A percentile compares a stretch with the other conserved stretches of the same genome.
These are phyloP conservation scores for Neoascia interrupta DNA, from an alignment of 2,888 invertebrate species.

Conservation along the genomic window DNA sequence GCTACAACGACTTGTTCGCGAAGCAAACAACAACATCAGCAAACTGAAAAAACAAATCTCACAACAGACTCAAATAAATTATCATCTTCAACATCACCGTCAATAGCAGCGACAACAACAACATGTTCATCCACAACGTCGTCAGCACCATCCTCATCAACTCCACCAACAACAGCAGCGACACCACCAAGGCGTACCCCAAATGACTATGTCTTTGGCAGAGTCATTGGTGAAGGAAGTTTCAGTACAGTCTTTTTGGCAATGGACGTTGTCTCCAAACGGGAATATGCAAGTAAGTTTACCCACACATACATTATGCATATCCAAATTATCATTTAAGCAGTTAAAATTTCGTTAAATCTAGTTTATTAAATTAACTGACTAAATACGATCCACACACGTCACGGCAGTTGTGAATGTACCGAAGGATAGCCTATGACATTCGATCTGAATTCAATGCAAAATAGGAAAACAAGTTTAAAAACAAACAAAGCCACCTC, in stretches of 20 bases:
- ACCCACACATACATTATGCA: constrained; percentile 13
- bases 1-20: constrained; percentile 53
- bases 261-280: constrained; percentile 92
- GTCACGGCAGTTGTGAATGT: neutral
- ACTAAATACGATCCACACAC: neutral
- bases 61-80: constrained; percentile 66
- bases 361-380: too few relatives aligned
- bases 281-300: constrained; percentile 96
- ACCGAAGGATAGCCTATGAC: neutral
- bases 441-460: neutral
- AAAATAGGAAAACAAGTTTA: constrained; percentile 7
- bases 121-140: constrained; percentile 68
- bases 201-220: constrained; percentile 96
- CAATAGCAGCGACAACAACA: constrained; percentile 54
- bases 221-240: constrained; percentile 97
- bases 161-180: constrained; percentile 70
- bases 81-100: constrained; percentile 51
- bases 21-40: constrained; percentile 72
- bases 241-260: constrained; percentile 97
- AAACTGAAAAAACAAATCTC: constrained; percentile 60
- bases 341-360: too few relatives aligned
- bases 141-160: constrained; percentile 62
- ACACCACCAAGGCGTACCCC: constrained; percentile 80
- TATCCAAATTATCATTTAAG: too few relatives aligned
- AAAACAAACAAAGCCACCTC: too few relatives aligned